phyloP scores from a whole-genome alignment of 2,888 invertebrate genomes.

The Cactoblastis cactorum region DNA sequence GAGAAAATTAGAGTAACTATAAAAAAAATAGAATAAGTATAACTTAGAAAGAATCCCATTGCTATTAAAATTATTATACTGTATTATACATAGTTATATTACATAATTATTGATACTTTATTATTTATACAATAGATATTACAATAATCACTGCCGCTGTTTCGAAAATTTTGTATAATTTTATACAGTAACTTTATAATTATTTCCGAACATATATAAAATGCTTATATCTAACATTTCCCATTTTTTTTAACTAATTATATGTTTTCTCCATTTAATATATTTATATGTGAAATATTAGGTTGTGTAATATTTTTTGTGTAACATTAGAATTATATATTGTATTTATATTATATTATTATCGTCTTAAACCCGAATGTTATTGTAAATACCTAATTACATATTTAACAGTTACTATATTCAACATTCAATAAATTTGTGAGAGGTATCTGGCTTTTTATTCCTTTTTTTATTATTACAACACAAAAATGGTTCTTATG shows the following conservation, averaged over 20 bases:
- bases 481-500: too few species aligned
- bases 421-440: conserved; percentile 65
- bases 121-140: conserved; percentile 24
- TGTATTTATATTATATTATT: conserved; percentile 53
- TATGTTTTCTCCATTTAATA: not conserved
- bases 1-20: conserved; percentile 36
- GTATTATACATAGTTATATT: conserved; percentile 3
- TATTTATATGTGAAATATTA: conserved; percentile 25
- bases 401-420: conserved; percentile 53
- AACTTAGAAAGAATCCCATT: conserved; percentile 1
- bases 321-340: conserved; percentile 45
- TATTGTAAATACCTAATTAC: conserved; percentile 66
- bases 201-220: too few species aligned
- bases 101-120: conserved; percentile 22
- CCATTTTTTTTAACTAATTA: not conserved
- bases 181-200: conserved; percentile 23
- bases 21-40: conserved; percentile 22
- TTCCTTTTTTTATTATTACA: conserved; percentile 14
- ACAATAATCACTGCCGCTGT: conserved; percentile 47
- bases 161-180: conserved; percentile 33
- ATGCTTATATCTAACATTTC: conserved; percentile 15
- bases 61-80: conserved; percentile 7
- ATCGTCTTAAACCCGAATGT: conserved; percentile 53
- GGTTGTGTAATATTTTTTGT: conserved; percentile 62
- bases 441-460: conserved; percentile 33